Base-by-base conservation (phyloP, 1,140 invertebrate species). In the Papilio glaucus region DNA sequence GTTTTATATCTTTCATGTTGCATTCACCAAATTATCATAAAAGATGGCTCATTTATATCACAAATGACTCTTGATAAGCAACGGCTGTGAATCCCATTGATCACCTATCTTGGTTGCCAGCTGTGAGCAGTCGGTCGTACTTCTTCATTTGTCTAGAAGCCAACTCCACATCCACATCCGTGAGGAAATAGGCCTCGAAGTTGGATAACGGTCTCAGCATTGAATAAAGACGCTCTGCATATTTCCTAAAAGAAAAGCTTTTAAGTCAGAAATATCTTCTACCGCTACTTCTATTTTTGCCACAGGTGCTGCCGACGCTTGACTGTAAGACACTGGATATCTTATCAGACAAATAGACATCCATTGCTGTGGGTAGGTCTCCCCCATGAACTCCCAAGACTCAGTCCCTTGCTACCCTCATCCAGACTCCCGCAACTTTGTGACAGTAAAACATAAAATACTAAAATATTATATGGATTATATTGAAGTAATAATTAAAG, bases 171-270 rank as follows among this genome's bases (percentile, higher is more conserved):
- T 91, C 86, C 7, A 92, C 88, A 29, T 92, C 90, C 0, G 87
- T 89, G 4, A 93, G 74, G 76, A 86, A 93, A 61, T 86, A 93
- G 0, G 91, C 91, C 70, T 93, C 89, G 74, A 93, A 93, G 78
- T 85, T 91, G 6, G 75, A 53, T 0, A 90, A 79, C 1, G 90
- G 89, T 1, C 90, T 83, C 13, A 93, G 77, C 83, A 93, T 90
- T 0, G 78, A 63, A 77, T 90, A 93, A 0, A 93, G 79, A n/a
- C 90, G 86, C 37, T 91, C 89, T 0, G 90, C 90, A 75, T 89
- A 92, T 78, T 89, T 91, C 67, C 90, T 92, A 42, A 41, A n/a
- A 65, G 9, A 71, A 69, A 63, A 73, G 6, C 37, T 53, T 70
- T 65, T 13, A 18, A 26, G 21, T 33, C 18, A 57, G 0, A 12